These are phyloP conservation scores for Elephas maximus DNA, from an alignment of 2,113 vertebrate species.

Conservation along the genomic window DNA sequence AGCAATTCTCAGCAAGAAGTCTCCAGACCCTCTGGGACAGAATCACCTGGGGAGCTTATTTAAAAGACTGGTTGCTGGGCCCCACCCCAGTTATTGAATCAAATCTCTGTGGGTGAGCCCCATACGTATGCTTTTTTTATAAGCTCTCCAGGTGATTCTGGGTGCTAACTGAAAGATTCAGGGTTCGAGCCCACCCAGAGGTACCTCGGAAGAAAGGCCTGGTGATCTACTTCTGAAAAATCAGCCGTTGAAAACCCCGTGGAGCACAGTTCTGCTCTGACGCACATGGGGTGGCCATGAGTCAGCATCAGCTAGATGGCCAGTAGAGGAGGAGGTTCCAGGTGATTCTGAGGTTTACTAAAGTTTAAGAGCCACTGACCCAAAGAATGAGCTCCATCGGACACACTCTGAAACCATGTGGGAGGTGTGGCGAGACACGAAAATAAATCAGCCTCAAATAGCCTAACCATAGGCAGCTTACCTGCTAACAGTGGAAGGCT, in stretches of 20 bases:
- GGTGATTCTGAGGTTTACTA: not conserved
- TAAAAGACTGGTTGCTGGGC: not conserved
- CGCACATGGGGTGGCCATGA: not conserved
- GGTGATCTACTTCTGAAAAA: not conserved
- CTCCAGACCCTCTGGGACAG: not conserved
- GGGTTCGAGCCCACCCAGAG: not conserved
- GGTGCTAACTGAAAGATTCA: not conserved
- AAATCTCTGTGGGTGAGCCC: not conserved
- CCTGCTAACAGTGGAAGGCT: not conserved
- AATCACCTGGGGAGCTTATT: not conserved
- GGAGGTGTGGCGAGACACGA: not conserved
- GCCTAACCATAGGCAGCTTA: not conserved
- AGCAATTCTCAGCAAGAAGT: fast-evolving
- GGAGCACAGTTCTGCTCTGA: not conserved
- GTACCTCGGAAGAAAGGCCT: not conserved
- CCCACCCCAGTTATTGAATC: not conserved
- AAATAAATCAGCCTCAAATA: not conserved
- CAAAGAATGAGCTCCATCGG: not conserved
- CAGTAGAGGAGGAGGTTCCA: not conserved
- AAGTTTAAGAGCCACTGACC: not conserved
- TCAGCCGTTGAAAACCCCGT: not conserved
- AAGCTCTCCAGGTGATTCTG: not conserved
- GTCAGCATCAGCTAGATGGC: not conserved
- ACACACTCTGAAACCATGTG: not conserved
- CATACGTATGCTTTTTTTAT: not conserved